Base-by-base conservation (phyloP, 2,113 vertebrate genomes). In the Rhodinocichla rosea region DNA sequence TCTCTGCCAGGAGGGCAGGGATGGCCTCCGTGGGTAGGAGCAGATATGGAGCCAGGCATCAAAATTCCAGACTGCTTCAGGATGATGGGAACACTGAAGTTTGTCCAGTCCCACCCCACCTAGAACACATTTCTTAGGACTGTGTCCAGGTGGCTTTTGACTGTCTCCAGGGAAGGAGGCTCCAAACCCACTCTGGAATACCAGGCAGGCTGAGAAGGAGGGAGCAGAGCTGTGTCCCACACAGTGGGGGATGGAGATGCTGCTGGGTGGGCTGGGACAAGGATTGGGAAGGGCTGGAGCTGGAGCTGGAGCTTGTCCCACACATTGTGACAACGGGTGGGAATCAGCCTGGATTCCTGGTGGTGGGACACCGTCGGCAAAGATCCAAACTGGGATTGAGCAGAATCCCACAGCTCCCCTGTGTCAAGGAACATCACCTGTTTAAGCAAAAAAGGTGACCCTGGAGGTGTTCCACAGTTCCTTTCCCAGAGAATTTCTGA, bases 91-190 rank as follows among this genome's bases (percentile, higher is more conserved):
- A 5, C 15, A 4, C 53, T 13, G 45, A 47, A 53, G 20, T 13
- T 15, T 3, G 2, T 40, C 16, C 69, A n/a, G 53, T 53, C 39
- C 30, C 40, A 40, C 6, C 33, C 9, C 55, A 33, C 17, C 12
- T 5, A 15, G 55, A 69, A 33, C 14, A 20, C 47, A 3, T 44
- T 56, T 19, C 17, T 50, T 0, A 0, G 39, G n/a, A 4, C 55
- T 13, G 45, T 22, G 53, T 53, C 33, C 45, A 15, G 23, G 18
- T 65, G 77, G 52, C 3, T 32, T 60, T 28, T 39, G 64, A 39
- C 6, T 28, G 7, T 45, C 39, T 45, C 39, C 63, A 53, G 55
- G 27, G 37, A 68, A 50, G 42, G 70, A 85, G 18, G 23, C 9
- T 87, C 65, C 69, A 60, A 28, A 60, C 6, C 7, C 27, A 11